Conservation (phyloP, 2,113 vertebrate genomes). For the Brienomyrus brachyistius region DNA sequence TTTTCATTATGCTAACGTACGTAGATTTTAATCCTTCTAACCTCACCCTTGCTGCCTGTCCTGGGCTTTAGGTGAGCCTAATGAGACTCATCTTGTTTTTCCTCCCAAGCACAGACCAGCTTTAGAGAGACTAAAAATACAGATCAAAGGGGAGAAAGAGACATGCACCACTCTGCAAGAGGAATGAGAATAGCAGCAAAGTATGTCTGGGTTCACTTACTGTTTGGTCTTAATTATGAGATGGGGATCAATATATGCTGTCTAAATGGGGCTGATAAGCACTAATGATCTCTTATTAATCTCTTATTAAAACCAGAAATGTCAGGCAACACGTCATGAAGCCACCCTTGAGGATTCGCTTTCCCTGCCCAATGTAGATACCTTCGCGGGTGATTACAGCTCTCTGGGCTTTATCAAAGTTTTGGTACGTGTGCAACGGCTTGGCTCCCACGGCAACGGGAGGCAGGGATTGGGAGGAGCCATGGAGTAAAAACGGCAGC, state of each 20-base stretch:
- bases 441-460: neutral
- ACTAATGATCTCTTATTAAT: slow-evolving; percentile 1
- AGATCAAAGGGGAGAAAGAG: neutral
- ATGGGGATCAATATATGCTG: neutral
- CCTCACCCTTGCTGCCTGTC: neutral
- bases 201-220: neutral
- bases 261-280: neutral
- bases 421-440: neutral
- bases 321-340: neutral
- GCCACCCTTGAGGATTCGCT: neutral
- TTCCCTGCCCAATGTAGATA: neutral
- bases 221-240: neutral
- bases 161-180: neutral
- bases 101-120: neutral
- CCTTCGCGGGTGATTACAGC: neutral
- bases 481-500: neutral
- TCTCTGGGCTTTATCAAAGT: neutral
- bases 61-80: neutral
- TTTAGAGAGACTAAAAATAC: neutral
- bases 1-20: slow-evolving; percentile 1
- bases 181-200: neutral
- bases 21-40: slow-evolving; percentile 3
- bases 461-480: neutral
- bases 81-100: slow-evolving; percentile 2
- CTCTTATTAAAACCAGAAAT: neutral